Evolutionary conservation across 2,888 invertebrate species (phyloP), one percentile per base, ranked within the genome.

Genomic region (Sthenelais limicola): DNA sequence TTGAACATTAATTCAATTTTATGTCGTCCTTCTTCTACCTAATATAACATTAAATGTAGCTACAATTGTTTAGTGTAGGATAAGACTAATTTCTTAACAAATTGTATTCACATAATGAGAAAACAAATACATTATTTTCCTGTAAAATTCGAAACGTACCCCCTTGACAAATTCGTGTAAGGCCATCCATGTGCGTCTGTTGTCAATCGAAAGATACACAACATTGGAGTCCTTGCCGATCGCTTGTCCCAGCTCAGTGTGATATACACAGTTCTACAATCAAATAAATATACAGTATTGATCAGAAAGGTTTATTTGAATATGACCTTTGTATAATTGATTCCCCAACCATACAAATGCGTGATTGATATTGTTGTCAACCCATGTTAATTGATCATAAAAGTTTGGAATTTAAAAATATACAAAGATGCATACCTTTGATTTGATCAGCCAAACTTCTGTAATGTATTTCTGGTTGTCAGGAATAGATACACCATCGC

Each of bases 381-480:
- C n/a, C n/a, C n/a, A n/a, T n/a, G n/a, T n/a, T n/a, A n/a, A n/a
- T n/a, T n/a, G n/a, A n/a, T n/a, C n/a, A n/a, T n/a, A n/a, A n/a
- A n/a, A n/a, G n/a, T n/a, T n/a, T n/a, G n/a, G n/a, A n/a, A n/a
- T n/a, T n/a, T n/a, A n/a, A n/a, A n/a, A n/a, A n/a, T n/a, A n/a
- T n/a, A n/a, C n/a, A n/a, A n/a, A n/a, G n/a, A n/a, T n/a, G n/a
- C 51, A 12, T 33, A 62, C 62, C 62, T 62, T 38, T 7, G 62
- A 62, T 35, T 74, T 58, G 56, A 62, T 73, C 12, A 80, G 77
- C 78, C 81, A 79, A 15, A 69, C 82, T 71, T 85, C 80, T 28
- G 86, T 84, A 74, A 87, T 87, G 78, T 85, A 84, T 35, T 81
- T 81, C 79, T 87, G 87, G 76, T 87, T 87, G 75, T 87, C 86